Evolutionary conservation across 2,113 vertebrate genomes (phyloP).

Genomic region (Barbus barbus): DNA sequence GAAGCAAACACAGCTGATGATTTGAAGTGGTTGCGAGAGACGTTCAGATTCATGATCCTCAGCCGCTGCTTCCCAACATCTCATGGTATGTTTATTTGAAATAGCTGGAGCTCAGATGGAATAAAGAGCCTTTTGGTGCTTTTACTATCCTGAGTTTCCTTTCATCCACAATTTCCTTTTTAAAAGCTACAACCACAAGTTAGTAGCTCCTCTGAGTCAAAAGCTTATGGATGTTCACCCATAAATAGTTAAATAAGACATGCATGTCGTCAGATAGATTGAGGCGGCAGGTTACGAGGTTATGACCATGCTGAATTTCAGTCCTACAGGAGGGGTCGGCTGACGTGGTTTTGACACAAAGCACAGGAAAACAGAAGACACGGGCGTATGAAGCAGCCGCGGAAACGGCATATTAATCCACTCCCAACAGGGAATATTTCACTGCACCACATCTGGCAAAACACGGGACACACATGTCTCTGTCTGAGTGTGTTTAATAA

Average conservation of each 20-base stretch:
- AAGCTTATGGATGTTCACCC: not conserved
- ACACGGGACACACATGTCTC: not conserved
- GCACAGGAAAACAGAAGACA: not conserved
- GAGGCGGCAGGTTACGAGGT: not conserved
- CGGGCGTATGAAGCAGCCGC: not conserved
- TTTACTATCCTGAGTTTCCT: not conserved
- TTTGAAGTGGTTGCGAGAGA: conserved; percentile 46
- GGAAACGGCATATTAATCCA: conserved; percentile 17
- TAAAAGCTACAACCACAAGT: not conserved
- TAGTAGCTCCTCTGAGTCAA: not conserved
- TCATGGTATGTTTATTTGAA: conserved; percentile 30
- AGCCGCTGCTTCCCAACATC: conserved; percentile 1
- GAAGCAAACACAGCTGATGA: conserved; percentile 30
- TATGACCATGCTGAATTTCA: conserved; percentile 11
- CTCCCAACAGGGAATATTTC: conserved; percentile 27
- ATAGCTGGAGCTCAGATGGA: not conserved
- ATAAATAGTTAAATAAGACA: conserved; percentile 12
- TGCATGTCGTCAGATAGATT: not conserved
- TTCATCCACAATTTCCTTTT: not conserved
- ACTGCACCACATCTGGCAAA: conserved; percentile 52
- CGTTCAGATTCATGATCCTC: conserved; percentile 28
- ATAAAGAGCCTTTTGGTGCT: not conserved
- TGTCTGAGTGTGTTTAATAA: conserved; percentile 14
- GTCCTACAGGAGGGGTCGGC: conserved; percentile 21
- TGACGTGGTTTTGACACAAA: not conserved